These are phyloP conservation scores for Bombus balteatus DNA, from an alignment of 1,140 invertebrate genomes.

Conservation along the genomic window DNA sequence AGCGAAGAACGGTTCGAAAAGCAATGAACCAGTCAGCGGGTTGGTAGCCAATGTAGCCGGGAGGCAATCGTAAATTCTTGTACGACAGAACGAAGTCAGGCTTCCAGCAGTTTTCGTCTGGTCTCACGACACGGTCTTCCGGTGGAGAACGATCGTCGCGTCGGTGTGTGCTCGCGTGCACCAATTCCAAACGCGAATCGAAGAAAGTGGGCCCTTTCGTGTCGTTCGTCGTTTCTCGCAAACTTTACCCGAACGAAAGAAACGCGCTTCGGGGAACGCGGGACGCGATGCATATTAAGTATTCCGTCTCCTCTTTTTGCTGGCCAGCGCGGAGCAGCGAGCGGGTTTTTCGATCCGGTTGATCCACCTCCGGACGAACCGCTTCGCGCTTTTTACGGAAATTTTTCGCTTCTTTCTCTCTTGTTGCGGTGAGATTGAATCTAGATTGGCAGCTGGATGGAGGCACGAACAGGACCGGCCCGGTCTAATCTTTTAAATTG, in stretches of 20 bases:
- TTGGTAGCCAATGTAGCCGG: neutral
- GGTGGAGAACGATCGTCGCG: neutral
- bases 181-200: slow-evolving; percentile 13
- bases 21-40: neutral
- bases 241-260: neutral
- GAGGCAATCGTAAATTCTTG: slow-evolving; percentile 7
- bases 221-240: slow-evolving; percentile 19
- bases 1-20: neutral
- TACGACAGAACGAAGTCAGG: neutral
- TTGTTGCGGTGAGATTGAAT: slow-evolving; percentile 19
- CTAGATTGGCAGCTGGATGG: slow-evolving; percentile 12
- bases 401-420: slow-evolving; percentile 22
- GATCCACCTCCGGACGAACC: slow-evolving; percentile 17
- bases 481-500: neutral
- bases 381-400: slow-evolving; percentile 28
- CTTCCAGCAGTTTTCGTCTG: neutral
- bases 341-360: slow-evolving; percentile 36
- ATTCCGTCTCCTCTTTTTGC: slow-evolving; percentile 13
- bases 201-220: slow-evolving; percentile 23
- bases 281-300: slow-evolving; percentile 37
- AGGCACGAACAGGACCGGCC: neutral
- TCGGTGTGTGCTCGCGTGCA: neutral
- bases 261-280: slow-evolving; percentile 18
- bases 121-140: neutral
- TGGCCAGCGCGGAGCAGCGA: neutral